phyloP scores from a whole-genome alignment of 2,888 invertebrate genomes.

The Amiota minor region DNA sequence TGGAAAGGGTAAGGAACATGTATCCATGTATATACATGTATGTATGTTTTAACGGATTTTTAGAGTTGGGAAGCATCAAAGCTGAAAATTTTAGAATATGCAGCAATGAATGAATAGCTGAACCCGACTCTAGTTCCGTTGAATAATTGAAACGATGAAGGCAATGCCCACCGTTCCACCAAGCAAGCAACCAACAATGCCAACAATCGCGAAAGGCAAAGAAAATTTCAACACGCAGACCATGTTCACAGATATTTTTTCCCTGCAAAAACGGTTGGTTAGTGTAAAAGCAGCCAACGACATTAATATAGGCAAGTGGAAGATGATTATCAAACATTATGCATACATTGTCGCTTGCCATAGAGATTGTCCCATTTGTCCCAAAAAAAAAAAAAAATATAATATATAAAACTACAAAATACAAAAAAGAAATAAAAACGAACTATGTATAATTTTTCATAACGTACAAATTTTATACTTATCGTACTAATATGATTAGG shows the following conservation, averaged over 20 bases:
- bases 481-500: no score
- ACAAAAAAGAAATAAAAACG: no score
- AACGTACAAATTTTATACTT: no score
- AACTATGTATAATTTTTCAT: no score
- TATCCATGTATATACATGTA: no score
- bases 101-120: not conserved
- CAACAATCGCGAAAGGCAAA: slow-evolving; percentile 43
- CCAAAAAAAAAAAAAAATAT: no score
- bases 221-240: not conserved
- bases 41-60: slow-evolving; percentile 7
- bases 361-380: not conserved
- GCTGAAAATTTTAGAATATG: not conserved
- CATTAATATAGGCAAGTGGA: slow-evolving; percentile 51
- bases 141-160: slow-evolving; percentile 63
- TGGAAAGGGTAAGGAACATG: not conserved
- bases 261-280: no score
- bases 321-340: slow-evolving; percentile 69
- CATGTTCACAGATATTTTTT: not conserved
- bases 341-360: slow-evolving; percentile 60
- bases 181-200: slow-evolving; percentile 44
- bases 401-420: no score
- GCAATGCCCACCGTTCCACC: no score
- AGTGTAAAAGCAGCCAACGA: not conserved
- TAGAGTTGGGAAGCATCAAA: slow-evolving; percentile 7
- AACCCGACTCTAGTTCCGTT: slow-evolving; percentile 51